Evolutionary conservation across 1,140 invertebrate genomes (phyloP), one percentile per base, ranked within the genome.

Genomic region (Diachasmimorpha longicaudata): DNA sequence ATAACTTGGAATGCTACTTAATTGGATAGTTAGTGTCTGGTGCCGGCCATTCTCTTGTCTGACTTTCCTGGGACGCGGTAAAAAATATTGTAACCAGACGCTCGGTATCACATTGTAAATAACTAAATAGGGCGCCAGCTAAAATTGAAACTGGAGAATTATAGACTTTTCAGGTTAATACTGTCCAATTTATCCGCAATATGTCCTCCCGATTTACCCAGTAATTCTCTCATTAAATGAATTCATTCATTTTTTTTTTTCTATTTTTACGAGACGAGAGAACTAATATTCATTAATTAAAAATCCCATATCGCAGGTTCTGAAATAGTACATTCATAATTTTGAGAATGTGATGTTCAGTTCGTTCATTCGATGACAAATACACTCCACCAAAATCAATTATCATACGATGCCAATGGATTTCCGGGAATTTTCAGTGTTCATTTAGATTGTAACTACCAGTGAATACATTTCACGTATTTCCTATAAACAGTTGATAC

Each of bases 21-120:
- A 83, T 85, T 84, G 82, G 81, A 80, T 81, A 81, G 80, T 82
- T 81, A 83, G 80, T 82, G 81, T 81, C 75, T 75, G 72, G 79
- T 80, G 63, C 44, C 70, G 70, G 42, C 36, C n/a, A 55, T 67
- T 66, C 52, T 67, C 71, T 25, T 4, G 21, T 63, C 23, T 25
- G 4, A 4, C 9, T 23, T 63, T 25, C 11, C 31, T 63, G 19
- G 14, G 6, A 6, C 21, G 58, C 14, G 19, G 19, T 19, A 63
- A 63, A 19, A 63, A 25, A 63, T 25, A 63, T 11, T 21, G 52
- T 21, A n/a, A 63, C 58, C 21, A 63, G 58, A 63, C 58, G 21
- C 58, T 31, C 14, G 58, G 58, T 63, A 25, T 63, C 19, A 25
- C 6, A 19, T 63, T 63, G 58, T 63, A 63, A 63, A 63, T 63